Conservation (phyloP, 2,797 vertebrate genomes). For the Numenius phaeopus region DNA sequence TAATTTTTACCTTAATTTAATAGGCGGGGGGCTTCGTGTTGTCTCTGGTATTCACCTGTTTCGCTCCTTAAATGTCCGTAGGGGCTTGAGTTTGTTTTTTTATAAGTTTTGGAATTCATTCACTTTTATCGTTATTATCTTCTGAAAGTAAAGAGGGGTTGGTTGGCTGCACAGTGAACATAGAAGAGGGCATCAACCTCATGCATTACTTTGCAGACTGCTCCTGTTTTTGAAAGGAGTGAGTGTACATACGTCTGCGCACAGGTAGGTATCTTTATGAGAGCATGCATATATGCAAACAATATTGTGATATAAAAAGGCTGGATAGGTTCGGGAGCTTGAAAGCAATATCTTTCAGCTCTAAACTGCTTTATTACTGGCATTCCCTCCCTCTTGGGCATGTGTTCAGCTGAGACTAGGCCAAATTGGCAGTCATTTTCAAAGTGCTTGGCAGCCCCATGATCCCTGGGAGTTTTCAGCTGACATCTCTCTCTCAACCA, state of each 20-base stretch:
- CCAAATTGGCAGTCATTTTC: slow-evolving; percentile 96
- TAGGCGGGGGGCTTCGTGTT: not conserved
- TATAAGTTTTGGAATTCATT: not conserved
- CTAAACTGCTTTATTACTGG: slow-evolving; percentile 92
- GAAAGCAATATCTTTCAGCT: slow-evolving; percentile 81
- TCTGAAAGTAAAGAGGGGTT: not conserved
- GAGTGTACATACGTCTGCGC: fast-evolving
- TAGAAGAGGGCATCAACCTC: fast-evolving
- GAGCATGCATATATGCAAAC: not conserved
- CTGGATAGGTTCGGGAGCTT: slow-evolving; percentile 57
- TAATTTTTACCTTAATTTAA: not conserved
- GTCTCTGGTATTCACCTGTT: not conserved
- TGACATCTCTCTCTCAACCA: slow-evolving; percentile 87
- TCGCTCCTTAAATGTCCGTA: not conserved
- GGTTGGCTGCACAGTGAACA: not conserved
- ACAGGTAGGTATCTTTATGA: not conserved
- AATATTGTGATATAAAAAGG: slow-evolving; percentile 24
- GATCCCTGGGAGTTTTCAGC: slow-evolving; percentile 88
- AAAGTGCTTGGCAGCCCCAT: slow-evolving; percentile 88
- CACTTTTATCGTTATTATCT: not conserved
- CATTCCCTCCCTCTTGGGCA: slow-evolving; percentile 87
- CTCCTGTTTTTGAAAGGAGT: not conserved
- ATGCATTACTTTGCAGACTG: not conserved
- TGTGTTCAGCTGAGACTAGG: slow-evolving; percentile 91
- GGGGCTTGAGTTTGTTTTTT: not conserved